phyloP scores from a whole-genome alignment of 2,888 invertebrate species.

The Eugnorisma glareosa region DNA sequence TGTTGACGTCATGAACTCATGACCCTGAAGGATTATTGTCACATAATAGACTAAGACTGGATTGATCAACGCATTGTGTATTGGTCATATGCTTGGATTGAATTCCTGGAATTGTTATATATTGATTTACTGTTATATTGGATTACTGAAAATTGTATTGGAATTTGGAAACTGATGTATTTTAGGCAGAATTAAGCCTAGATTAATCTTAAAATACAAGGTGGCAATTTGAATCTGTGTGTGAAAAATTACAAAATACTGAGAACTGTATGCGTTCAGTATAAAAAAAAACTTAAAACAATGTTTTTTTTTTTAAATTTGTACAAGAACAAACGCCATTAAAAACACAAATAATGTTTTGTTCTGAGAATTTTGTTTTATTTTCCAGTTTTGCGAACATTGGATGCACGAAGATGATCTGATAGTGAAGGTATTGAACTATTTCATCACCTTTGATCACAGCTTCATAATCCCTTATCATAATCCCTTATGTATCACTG shows the following conservation, averaged over 20 bases:
- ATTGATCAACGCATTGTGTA: slow-evolving; percentile 44
- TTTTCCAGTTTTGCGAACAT: slow-evolving; percentile 79
- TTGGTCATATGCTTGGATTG: slow-evolving; percentile 35
- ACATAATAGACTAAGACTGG: slow-evolving; percentile 48
- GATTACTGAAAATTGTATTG: neutral
- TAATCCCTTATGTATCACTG: slow-evolving; percentile 27
- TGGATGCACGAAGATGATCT: slow-evolving; percentile 80
- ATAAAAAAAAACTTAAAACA: too few species aligned
- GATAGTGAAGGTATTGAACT: slow-evolving; percentile 83
- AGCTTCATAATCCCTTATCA: slow-evolving; percentile 61
- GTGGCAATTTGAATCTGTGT: too few species aligned
- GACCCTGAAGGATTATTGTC: slow-evolving; percentile 62
- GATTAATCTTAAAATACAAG: neutral
- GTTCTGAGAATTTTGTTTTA: slow-evolving; percentile 68
- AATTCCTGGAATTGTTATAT: slow-evolving; percentile 20
- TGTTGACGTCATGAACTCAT: slow-evolving; percentile 57
- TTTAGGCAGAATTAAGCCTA: neutral
- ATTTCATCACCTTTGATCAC: slow-evolving; percentile 67
- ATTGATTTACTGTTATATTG: neutral
- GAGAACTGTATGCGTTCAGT: too few species aligned
- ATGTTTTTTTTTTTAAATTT: too few species aligned
- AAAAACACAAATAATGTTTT: slow-evolving; percentile 13
- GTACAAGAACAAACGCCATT: neutral
- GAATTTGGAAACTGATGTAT: neutral
- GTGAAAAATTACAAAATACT: slow-evolving; percentile 3